Conservation (phyloP, 2,888 invertebrate genomes). For the Camptogramma bilineatum region DNA sequence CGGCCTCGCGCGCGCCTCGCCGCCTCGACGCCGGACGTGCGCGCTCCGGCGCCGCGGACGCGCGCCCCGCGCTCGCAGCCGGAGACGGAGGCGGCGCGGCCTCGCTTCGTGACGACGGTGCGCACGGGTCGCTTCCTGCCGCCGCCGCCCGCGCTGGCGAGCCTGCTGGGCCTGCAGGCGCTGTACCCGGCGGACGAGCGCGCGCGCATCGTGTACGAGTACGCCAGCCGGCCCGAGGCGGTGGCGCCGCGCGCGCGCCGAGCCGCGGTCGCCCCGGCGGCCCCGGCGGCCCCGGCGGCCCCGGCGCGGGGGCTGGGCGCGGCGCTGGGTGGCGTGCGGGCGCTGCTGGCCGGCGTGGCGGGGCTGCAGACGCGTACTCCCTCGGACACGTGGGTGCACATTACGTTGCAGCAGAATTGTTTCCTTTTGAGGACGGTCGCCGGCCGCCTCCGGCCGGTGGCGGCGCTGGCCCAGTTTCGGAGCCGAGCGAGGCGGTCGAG, state of each 20-base stretch:
- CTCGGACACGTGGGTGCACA: slow-evolving; percentile 11
- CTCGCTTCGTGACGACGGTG: slow-evolving; percentile 92
- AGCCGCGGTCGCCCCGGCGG: slow-evolving; percentile 15
- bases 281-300: slow-evolving; percentile 10
- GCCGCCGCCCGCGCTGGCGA: slow-evolving; percentile 90
- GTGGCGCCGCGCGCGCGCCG: slow-evolving; percentile 63
- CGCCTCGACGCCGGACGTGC: slow-evolving; percentile 87
- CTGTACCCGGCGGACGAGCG: slow-evolving; percentile 65
- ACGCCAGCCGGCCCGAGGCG: slow-evolving; percentile 87
- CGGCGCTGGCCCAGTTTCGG: slow-evolving; percentile 39
- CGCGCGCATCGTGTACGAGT: slow-evolving; percentile 86
- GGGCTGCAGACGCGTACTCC: slow-evolving; percentile 34
- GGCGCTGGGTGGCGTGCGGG: slow-evolving; percentile 67
- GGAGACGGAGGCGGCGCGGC: slow-evolving; percentile 59
- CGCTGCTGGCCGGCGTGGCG: slow-evolving; percentile 64
- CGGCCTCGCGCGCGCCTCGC: slow-evolving; percentile 61
- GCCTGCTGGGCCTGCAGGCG: slow-evolving; percentile 85
- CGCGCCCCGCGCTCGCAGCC: slow-evolving; percentile 59
- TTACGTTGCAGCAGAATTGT: not conserved
- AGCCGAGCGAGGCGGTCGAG: slow-evolving; percentile 31
- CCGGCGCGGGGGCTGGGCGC: slow-evolving; percentile 66
- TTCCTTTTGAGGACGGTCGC: slow-evolving; percentile 28
- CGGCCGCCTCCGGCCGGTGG: too few relatives aligned
- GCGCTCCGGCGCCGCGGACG: slow-evolving; percentile 38
- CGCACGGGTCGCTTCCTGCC: slow-evolving; percentile 91